Percentiles rank a stretch among this genome's conserved stretches.
Conservation (phyloP, 2,888 invertebrate genomes). For the Parnassius mnemosyne region DNA sequence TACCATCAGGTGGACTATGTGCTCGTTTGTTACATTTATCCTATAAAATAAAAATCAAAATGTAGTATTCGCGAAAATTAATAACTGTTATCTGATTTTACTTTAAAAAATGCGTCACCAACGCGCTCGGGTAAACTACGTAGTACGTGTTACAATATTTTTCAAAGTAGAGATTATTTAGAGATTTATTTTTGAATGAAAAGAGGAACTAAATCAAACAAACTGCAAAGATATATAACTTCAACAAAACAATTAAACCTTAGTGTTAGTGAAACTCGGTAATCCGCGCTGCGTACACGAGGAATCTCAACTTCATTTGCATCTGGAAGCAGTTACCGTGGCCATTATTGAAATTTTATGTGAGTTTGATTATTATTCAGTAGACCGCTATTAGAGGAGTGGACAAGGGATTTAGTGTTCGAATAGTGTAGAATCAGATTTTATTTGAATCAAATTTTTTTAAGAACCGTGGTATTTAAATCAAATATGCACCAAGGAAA, state of each 20-base stretch:
- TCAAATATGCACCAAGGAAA: too few species aligned
- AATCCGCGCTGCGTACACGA: constrained; percentile 34
- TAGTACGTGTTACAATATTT: too few species aligned
- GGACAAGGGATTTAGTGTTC: constrained; percentile 62
- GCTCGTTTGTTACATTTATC: too few species aligned
- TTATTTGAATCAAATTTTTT: constrained; percentile 1
- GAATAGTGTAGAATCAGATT: constrained; percentile 43
- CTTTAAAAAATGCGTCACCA: too few species aligned
- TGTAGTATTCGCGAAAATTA: too few species aligned
- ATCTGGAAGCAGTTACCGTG: constrained; percentile 63
- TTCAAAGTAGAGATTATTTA: too few species aligned
- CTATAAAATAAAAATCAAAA: too few species aligned
- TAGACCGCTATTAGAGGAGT: constrained; percentile 76
- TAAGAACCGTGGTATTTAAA: too few species aligned
- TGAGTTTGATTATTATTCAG: constrained; percentile 79
- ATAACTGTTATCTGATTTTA: too few species aligned
- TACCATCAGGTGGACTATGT: too few species aligned
- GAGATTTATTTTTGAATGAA: too few species aligned
- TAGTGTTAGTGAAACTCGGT: constrained; percentile 33
- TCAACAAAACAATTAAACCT: constrained; percentile 51
- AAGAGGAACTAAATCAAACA: background rate
- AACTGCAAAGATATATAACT: constrained; percentile 1
- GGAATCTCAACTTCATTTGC: constrained; percentile 57
- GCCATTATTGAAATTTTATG: constrained; percentile 80
- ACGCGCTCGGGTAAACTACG: too few species aligned